Evolutionary conservation across 2,797 vertebrate species (phyloP).

Genomic region (Pseudomugil gertrudae): DNA sequence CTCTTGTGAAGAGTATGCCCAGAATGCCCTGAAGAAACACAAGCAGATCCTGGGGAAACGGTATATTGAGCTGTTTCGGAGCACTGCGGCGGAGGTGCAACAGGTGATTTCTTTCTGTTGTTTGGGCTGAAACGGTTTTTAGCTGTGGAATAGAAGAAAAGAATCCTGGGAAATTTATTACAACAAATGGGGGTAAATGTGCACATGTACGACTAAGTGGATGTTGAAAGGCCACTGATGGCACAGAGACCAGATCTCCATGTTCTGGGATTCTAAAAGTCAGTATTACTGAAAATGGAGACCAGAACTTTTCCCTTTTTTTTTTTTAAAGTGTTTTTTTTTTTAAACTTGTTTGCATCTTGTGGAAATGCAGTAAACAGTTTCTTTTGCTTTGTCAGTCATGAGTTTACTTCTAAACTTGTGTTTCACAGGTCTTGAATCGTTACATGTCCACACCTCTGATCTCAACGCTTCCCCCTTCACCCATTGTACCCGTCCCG

Average conservation of each 20-base stretch:
- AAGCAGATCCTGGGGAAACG: slow-evolving; percentile 97
- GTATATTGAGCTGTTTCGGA: slow-evolving; percentile 96
- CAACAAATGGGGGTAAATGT: background rate
- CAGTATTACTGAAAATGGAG: background rate
- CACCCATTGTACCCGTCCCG: slow-evolving; percentile 86
- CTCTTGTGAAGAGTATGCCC: slow-evolving; percentile 95
- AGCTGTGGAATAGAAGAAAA: background rate
- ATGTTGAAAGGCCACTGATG: background rate
- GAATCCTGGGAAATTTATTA: background rate
- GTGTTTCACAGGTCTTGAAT: slow-evolving; percentile 87
- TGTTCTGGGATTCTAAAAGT: too few relatives aligned
- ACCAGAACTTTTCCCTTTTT: slow-evolving; percentile 8
- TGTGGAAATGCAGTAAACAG: too few relatives aligned
- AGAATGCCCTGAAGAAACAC: slow-evolving; percentile 94
- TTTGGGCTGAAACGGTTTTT: background rate
- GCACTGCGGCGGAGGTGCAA: slow-evolving; percentile 95
- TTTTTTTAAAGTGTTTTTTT: background rate
- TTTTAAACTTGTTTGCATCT: background rate
- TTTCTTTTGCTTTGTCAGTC: too few relatives aligned
- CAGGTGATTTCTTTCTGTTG: slow-evolving; percentile 74
- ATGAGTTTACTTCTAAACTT: background rate
- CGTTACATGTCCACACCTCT: slow-evolving; percentile 93
- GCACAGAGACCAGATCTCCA: too few relatives aligned
- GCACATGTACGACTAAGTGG: background rate
- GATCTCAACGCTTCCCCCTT: slow-evolving; percentile 89